A percentile compares a stretch with the other conserved stretches of the same genome.
Conservation (phyloP, 2,888 invertebrate species). For the Heliconius ismenius region DNA sequence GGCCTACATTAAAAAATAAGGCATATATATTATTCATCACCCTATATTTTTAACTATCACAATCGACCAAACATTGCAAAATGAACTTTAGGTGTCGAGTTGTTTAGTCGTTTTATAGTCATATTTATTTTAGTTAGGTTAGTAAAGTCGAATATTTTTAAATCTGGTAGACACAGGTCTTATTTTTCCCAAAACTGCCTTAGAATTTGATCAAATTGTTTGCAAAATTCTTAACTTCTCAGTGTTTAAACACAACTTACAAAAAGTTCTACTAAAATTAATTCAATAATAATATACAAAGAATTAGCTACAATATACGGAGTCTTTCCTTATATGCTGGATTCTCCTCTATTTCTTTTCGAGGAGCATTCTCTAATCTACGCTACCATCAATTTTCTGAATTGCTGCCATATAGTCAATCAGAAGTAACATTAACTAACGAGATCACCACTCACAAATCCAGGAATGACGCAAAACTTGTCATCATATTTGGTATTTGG, state of each 20-base stretch:
- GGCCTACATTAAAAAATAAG: constrained; percentile 1
- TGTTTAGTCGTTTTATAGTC: neutral
- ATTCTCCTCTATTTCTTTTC: neutral
- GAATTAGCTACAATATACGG: neutral
- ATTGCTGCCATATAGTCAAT: neutral
- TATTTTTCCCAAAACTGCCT: neutral
- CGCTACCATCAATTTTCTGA: neutral
- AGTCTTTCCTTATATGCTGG: neutral
- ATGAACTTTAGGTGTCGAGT: too few species aligned
- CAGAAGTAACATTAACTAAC: constrained; percentile 12
- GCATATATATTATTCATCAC: constrained; percentile 23
- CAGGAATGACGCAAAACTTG: neutral
- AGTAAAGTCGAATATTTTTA: neutral
- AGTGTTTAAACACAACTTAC: neutral
- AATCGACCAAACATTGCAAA: neutral
- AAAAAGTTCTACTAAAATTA: neutral
- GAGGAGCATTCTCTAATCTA: neutral
- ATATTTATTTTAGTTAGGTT: neutral
- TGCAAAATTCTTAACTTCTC: neutral
- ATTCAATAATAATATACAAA: neutral
- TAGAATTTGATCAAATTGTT: neutral
- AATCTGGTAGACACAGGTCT: neutral
- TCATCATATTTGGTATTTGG: neutral
- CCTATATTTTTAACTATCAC: constrained; percentile 12
- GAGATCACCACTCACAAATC: constrained; percentile 18